These are phyloP conservation scores for Acanthosepion esculentum DNA, from an alignment of 2,888 invertebrate species.

Conservation along the genomic window DNA sequence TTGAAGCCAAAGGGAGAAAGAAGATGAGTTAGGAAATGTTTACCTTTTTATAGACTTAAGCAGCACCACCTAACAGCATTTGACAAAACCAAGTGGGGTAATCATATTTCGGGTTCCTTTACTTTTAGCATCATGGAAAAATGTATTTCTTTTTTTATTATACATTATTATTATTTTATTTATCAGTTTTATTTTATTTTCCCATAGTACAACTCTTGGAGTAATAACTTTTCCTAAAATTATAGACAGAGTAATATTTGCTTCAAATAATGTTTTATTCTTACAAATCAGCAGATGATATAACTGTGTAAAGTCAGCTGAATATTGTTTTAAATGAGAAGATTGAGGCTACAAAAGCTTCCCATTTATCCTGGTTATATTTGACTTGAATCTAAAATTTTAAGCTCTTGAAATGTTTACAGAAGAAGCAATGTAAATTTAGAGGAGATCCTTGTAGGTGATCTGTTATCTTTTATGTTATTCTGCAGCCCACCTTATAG, in stretches of 20 bases:
- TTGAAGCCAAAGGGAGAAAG: no score
- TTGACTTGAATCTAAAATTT: background rate
- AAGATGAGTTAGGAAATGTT: no score
- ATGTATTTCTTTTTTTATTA: no score
- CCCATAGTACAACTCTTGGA: no score
- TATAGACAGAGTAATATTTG: background rate
- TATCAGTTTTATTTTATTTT: no score
- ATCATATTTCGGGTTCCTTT: no score
- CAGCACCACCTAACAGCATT: no score
- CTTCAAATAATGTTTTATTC: background rate
- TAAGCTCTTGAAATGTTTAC: background rate
- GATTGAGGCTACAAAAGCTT: background rate
- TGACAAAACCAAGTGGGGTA: no score
- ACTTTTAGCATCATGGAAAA: no score
- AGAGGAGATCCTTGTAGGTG: background rate
- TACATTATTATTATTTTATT: no score
- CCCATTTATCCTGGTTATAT: background rate
- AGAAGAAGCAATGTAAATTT: conserved; percentile 8
- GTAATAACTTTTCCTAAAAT: no score
- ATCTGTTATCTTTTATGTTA: background rate
- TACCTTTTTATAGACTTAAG: no score
- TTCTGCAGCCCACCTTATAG: background rate
- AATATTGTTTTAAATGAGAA: background rate
- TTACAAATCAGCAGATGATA: background rate
- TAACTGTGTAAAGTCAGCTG: background rate